A percentile compares a stretch with the other conserved stretches of the same genome.
These are phyloP conservation scores for Donacobius atricapilla DNA, from an alignment of 2,113 vertebrate species.

Conservation along the genomic window DNA sequence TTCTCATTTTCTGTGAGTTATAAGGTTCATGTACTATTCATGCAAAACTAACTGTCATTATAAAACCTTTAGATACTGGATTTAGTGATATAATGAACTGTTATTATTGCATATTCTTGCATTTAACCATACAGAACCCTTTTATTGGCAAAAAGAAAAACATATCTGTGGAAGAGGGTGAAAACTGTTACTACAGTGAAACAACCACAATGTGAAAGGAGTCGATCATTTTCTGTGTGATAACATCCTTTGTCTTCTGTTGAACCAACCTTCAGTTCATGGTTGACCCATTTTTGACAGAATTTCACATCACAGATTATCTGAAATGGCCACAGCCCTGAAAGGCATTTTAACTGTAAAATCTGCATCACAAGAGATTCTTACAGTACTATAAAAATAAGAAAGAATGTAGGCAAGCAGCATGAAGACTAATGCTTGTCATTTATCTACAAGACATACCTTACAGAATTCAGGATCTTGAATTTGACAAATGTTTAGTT, in stretches of 20 bases:
- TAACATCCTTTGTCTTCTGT: neutral
- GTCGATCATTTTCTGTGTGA: conserved; percentile 22
- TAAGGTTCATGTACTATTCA: neutral
- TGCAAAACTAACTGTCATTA: neutral
- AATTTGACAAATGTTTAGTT: neutral
- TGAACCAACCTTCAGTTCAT: conserved; percentile 50
- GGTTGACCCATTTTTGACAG: conserved; percentile 66
- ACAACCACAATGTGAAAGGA: conserved; percentile 3
- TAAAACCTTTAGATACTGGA: neutral
- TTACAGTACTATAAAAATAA: neutral
- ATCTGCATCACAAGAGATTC: neutral
- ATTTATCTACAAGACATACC: neutral
- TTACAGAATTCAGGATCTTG: neutral
- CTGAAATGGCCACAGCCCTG: conserved; percentile 12
- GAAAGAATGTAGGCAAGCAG: neutral
- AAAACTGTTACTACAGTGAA: neutral
- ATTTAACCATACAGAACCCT: neutral
- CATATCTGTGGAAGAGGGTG: neutral
- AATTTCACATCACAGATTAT: conserved; percentile 16
- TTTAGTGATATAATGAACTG: neutral
- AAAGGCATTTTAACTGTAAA: conserved; percentile 37
- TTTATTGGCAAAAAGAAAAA: neutral
- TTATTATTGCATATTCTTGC: neutral
- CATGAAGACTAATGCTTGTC: neutral
- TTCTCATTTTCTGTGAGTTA: neutral